Evolutionary conservation across 2,113 vertebrate species (phyloP).

Genomic region (Rhinopithecus roxellana): DNA sequence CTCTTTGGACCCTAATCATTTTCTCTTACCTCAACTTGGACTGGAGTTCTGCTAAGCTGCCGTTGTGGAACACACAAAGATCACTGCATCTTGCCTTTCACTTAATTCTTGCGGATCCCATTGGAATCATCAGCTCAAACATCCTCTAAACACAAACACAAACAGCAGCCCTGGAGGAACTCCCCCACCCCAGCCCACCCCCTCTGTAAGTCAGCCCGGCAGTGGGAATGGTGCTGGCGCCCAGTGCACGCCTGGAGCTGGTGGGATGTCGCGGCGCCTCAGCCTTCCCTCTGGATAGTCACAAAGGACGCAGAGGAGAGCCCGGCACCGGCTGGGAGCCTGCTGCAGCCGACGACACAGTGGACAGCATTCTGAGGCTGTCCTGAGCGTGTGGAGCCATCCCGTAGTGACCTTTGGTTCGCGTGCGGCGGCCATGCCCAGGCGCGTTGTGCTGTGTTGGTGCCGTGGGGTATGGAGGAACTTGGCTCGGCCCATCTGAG

Average conservation of each 20-base stretch:
- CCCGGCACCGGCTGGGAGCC: not conserved
- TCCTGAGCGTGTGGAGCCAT: not conserved
- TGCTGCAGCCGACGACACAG: not conserved
- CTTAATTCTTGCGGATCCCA: conserved; percentile 79
- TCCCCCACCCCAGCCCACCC: not conserved
- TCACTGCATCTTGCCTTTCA: conserved; percentile 68
- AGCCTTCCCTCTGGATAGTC: not conserved
- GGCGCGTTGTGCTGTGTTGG: not conserved
- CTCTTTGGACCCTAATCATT: conserved; percentile 83
- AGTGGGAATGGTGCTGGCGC: not conserved
- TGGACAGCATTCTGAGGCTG: not conserved
- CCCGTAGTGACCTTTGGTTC: not conserved
- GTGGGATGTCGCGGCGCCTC: not conserved
- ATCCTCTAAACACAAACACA: conserved; percentile 75
- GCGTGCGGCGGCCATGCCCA: not conserved
- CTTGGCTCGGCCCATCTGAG: not conserved
- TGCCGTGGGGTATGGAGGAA: not conserved
- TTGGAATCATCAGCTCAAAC: conserved; percentile 76
- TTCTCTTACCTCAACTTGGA: conserved; percentile 82
- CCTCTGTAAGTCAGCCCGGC: not conserved
- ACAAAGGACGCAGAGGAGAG: not conserved
- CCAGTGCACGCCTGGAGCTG: not conserved
- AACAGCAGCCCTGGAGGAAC: conserved; percentile 74
- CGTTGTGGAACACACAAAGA: conserved; percentile 75
- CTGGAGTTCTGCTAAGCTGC: conserved; percentile 79